Conservation (phyloP, 1,140 invertebrate genomes). For the Drosophila melanica region DNA sequence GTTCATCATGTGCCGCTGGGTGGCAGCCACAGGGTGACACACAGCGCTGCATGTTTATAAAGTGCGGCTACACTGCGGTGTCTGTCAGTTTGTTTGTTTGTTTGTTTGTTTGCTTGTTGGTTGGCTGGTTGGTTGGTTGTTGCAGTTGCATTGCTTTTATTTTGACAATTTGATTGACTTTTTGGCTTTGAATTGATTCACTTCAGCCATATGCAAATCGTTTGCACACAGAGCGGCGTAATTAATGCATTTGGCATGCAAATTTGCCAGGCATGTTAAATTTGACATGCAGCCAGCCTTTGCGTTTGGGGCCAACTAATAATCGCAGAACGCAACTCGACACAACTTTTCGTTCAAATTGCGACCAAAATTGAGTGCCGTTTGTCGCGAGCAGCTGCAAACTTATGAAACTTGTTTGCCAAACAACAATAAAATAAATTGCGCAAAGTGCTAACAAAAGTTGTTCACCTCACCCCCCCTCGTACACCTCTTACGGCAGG, state of each 20-base stretch:
- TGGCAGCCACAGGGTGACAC: not conserved
- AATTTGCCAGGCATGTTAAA: constrained; percentile 42
- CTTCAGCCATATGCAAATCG: constrained; percentile 60
- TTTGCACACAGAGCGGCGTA: constrained; percentile 11
- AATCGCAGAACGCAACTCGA: constrained; percentile 65
- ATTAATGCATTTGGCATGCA: constrained; percentile 49
- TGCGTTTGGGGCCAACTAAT: constrained; percentile 48
- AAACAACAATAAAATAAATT: constrained; percentile 81
- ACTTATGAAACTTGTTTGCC: constrained; percentile 79
- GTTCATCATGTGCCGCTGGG: constrained; percentile 5
- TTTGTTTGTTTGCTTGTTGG: constrained; percentile 1
- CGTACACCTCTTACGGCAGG: not conserved
- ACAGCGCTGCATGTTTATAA: not conserved
- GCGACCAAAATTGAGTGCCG: constrained; percentile 75
- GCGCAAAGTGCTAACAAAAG: constrained; percentile 60
- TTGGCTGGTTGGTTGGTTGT: constrained; percentile 4
- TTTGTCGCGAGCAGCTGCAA: constrained; percentile 70
- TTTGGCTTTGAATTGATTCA: constrained; percentile 72
- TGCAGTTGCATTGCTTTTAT: constrained; percentile 43
- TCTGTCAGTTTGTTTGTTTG: constrained; percentile 5
- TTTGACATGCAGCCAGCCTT: constrained; percentile 10
- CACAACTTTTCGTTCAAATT: constrained; percentile 63
- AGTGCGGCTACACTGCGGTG: not conserved
- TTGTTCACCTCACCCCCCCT: not conserved
- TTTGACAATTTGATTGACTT: constrained; percentile 71